Evolutionary conservation across 2,888 invertebrate genomes (phyloP).

Genomic region (Macrosiphum euphorbiae): DNA sequence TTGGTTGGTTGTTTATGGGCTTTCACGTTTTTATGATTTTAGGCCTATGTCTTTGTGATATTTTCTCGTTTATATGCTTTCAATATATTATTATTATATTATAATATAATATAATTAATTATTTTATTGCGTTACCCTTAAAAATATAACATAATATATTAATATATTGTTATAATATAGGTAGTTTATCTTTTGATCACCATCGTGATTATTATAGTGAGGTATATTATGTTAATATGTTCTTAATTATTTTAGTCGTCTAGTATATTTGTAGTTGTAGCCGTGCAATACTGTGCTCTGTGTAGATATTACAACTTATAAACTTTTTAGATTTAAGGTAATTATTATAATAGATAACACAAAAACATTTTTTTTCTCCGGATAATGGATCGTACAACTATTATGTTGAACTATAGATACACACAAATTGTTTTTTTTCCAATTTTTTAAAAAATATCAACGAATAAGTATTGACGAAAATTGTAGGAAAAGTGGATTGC

Average conservation of each 20-base stretch:
- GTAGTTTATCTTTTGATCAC: conserved; percentile 9
- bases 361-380: not conserved
- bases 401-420: too few relatives aligned
- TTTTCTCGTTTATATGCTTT: not conserved
- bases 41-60: not conserved
- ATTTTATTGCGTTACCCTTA: not conserved
- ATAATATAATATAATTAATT: not conserved
- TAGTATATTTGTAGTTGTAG: not conserved
- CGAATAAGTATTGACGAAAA: not conserved
- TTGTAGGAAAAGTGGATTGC: not conserved
- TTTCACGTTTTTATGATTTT: not conserved
- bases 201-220: not conserved
- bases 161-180: not conserved
- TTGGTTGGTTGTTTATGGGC: not conserved
- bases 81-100: not conserved
- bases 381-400: too few relatives aligned
- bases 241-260: not conserved
- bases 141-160: not conserved
- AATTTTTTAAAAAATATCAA: not conserved
- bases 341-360: not conserved
- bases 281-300: too few relatives aligned
- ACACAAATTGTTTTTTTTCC: not conserved
- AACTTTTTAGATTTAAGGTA: not conserved
- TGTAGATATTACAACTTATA: not conserved
- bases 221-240: not conserved